phyloP scores from a whole-genome alignment of 2,888 invertebrate genomes.

The Tetragnatha montana region DNA sequence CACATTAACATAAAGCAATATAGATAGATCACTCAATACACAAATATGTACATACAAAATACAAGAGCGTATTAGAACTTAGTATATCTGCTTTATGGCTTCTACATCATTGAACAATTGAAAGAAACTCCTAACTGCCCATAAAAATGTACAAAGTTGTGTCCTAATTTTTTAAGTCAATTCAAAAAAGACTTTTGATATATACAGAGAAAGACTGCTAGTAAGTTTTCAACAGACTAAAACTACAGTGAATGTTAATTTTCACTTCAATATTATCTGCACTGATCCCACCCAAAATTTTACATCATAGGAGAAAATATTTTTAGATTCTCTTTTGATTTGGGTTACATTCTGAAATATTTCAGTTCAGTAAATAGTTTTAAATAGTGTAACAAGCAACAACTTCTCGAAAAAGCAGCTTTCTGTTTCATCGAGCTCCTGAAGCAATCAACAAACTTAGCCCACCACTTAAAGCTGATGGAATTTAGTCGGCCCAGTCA shows the following conservation, averaged over 20 bases:
- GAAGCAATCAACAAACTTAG: constrained; percentile 28
- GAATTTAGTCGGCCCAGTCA: constrained; percentile 1
- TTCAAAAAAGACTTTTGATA: constrained; percentile 70
- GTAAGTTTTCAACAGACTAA: constrained; percentile 70
- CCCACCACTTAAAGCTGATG: constrained; percentile 47
- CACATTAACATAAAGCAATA: constrained; percentile 49
- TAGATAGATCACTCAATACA: constrained; percentile 61
- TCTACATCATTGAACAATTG: constrained; percentile 63
- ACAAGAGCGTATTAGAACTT: constrained; percentile 58
- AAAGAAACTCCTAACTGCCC: constrained; percentile 69
- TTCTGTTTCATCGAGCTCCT: constrained; percentile 61
- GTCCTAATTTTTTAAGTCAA: constrained; percentile 69
- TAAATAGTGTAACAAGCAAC: constrained; percentile 67
- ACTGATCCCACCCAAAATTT: constrained; percentile 69
- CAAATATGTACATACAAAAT: constrained; percentile 68
- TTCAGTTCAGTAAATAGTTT: constrained; percentile 60
- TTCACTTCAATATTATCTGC: constrained; percentile 65
- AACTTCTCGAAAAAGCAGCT: constrained; percentile 64
- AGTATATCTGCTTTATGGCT: constrained; percentile 58
- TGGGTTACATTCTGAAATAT: constrained; percentile 62
- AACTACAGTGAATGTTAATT: constrained; percentile 69
- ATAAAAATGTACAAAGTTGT: constrained; percentile 70
- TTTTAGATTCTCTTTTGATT: constrained; percentile 61
- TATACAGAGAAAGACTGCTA: constrained; percentile 71
- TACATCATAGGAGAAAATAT: constrained; percentile 66